Percentiles rank a stretch among this genome's conserved stretches.
Conservation (phyloP, 1,140 invertebrate species). For the Eumaeus atala region DNA sequence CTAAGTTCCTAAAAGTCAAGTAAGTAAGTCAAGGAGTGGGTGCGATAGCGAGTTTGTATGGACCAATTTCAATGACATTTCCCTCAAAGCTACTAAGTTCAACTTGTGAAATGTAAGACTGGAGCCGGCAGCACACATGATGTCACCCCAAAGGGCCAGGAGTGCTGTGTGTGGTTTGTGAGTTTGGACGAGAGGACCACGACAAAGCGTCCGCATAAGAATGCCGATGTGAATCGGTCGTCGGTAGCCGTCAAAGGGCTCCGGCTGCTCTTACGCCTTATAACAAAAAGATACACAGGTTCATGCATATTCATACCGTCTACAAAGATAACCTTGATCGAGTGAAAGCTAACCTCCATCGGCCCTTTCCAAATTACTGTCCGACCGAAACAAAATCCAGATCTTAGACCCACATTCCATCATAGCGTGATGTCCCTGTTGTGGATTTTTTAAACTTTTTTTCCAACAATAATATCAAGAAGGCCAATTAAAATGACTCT, state of each 20-base stretch:
- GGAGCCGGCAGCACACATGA: too few relatives aligned
- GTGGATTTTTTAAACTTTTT: slow-evolving; percentile 12
- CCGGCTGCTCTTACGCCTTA: background rate
- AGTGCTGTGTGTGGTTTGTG: too few relatives aligned
- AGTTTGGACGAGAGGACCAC: too few relatives aligned
- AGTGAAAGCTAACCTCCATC: background rate
- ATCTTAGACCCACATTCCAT: slow-evolving; percentile 33
- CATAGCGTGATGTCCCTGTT: slow-evolving; percentile 34
- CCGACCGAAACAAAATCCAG: slow-evolving; percentile 15
- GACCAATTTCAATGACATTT: too few relatives aligned
- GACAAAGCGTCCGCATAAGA: too few relatives aligned
- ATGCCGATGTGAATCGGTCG: background rate
- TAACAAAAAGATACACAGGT: background rate
- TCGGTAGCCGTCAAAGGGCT: background rate
- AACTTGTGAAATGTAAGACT: too few relatives aligned
- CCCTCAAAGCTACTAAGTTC: too few relatives aligned
- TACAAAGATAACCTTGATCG: background rate
- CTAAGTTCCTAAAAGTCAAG: too few relatives aligned
- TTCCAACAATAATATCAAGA: slow-evolving; percentile 20
- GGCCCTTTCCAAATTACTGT: slow-evolving; percentile 14
- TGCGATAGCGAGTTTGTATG: too few relatives aligned
- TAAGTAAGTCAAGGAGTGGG: too few relatives aligned
- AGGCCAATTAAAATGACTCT: slow-evolving; percentile 57
- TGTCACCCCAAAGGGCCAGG: too few relatives aligned
- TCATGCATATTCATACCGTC: background rate